Base-by-base conservation (phyloP, 2,888 invertebrate genomes). In the Drosophila suboccidentalis region DNA sequence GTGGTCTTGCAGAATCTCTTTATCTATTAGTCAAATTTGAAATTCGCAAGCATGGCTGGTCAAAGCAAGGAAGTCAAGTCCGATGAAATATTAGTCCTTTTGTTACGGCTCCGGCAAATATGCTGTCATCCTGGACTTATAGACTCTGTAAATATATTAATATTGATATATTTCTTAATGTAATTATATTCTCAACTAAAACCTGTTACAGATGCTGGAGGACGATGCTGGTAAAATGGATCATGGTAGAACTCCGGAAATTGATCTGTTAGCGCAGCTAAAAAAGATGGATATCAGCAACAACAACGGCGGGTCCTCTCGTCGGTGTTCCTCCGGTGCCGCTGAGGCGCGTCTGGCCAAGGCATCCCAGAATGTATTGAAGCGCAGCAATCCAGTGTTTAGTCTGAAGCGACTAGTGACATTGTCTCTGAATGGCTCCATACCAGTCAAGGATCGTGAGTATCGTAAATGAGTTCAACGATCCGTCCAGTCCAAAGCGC, bases 121-220 rank as follows among this genome's bases (percentile, higher is more conserved):
- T 97, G 97, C 90, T 97, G 97, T 90, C 98, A 98, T 93, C 96
- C 98, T 32, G 95, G 96, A 0, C 94, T 99, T 15, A 96, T 98
- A 80, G 94, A 95, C 82, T 91, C 94, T 63, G 95, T 95, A 92
- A 92, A 93, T 92, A 54, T 38, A n/a, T n/a, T n/a, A n/a, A n/a
- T n/a, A n/a, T n/a, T n/a, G n/a, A n/a, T n/a, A n/a, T n/a, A n/a
- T n/a, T n/a, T n/a, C n/a, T 13, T 17, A 19, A 10, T 29, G 32
- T 15, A 3, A 1, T 51, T 53, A 13, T 3, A 10, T 41, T 43
- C 6, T 11, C 4, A 29, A 15, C 0, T 19, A 29, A 36, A 19
- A 6, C 11, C 19, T 6, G 11, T 34, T 55, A 4, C 11, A 94
- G 93, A 94, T 94, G 94, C 82, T 95, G 29, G 93, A 94, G 63